A percentile compares a stretch with the other conserved stretches of the same genome.
Evolutionary conservation across 2,797 vertebrate species (phyloP).

Genomic region (Gambelia wislizenii): DNA sequence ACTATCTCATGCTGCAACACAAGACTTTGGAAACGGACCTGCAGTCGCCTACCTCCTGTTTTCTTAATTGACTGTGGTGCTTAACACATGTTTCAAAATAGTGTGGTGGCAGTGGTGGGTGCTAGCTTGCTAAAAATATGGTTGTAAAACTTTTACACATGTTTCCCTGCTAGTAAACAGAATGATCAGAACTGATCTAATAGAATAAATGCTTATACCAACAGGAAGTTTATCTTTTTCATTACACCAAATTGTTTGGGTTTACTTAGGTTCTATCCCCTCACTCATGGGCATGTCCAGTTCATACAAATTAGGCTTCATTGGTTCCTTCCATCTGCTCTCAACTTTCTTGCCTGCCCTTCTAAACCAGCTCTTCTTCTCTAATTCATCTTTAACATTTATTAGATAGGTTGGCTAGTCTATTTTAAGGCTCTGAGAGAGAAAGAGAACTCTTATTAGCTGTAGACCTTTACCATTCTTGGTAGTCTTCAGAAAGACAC

Average conservation of each 20-base stretch:
- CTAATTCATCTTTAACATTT: neutral
- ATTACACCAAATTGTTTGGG: neutral
- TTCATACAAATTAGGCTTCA: neutral
- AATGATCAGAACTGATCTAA: neutral
- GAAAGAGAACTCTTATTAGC: neutral
- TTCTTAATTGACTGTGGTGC: no score
- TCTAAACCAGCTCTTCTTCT: neutral
- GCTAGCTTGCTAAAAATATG: neutral
- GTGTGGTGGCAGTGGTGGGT: no score
- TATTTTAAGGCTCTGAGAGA: neutral
- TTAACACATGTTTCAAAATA: neutral
- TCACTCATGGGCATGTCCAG: neutral
- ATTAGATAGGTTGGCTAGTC: neutral
- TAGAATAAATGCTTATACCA: slow-evolving; percentile 9
- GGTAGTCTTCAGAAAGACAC: neutral
- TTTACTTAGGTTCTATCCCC: neutral
- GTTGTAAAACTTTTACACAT: neutral
- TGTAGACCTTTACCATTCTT: neutral
- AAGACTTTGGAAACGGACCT: neutral
- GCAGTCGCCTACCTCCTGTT: neutral
- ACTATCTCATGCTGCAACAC: neutral
- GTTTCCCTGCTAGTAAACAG: neutral
- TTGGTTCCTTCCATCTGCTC: neutral
- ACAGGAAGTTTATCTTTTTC: no score
- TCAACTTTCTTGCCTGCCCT: neutral